A percentile compares a stretch with the other conserved stretches of the same genome.
Conservation (phyloP, 2,113 vertebrate species). For the Chamaea fasciata region DNA sequence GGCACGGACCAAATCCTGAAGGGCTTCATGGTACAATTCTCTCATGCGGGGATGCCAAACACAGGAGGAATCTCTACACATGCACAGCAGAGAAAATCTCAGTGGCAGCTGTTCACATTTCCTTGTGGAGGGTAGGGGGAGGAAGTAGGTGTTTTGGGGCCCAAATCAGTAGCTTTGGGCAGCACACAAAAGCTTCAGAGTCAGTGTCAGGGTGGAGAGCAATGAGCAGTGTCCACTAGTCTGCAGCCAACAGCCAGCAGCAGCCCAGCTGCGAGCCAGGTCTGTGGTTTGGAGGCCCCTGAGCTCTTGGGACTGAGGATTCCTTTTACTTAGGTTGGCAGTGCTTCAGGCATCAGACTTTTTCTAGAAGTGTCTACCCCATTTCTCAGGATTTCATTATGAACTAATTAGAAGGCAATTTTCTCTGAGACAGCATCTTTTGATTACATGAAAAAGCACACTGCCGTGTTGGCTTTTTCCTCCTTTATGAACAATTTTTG, state of each 20-base stretch:
- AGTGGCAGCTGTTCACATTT: background rate
- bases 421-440: background rate
- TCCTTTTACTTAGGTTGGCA: background rate
- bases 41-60: background rate
- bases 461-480: accelerated
- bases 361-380: background rate
- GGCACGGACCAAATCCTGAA: background rate
- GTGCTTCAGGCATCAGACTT: background rate
- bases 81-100: slow-evolving; percentile 42
- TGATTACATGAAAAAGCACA: background rate
- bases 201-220: background rate
- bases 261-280: accelerated
- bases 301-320: background rate
- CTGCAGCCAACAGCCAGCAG: background rate
- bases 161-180: background rate
- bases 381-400: slow-evolving; percentile 21
- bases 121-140: background rate
- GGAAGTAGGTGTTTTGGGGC: background rate
- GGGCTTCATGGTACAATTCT: background rate
- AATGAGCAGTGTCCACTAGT: background rate
- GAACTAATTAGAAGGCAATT: background rate
- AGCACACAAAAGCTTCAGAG: background rate
- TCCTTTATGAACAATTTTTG: background rate
- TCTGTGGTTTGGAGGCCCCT: background rate
- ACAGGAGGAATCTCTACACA: slow-evolving; percentile 13